phyloP scores from a whole-genome alignment of 2,888 invertebrate species.

The Heliconius cydno region DNA sequence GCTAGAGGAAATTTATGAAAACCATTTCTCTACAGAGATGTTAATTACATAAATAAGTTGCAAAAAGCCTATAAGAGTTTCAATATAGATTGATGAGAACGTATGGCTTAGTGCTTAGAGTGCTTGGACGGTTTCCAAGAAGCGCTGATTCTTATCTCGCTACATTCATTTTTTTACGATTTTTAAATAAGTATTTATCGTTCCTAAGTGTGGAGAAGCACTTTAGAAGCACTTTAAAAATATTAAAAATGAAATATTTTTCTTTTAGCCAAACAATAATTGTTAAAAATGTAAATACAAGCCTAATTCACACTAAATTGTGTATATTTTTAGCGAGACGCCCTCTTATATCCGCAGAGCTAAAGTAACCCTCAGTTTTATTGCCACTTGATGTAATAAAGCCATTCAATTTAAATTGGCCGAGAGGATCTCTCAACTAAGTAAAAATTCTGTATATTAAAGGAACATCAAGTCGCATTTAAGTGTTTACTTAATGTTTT shows the following conservation, averaged over 20 bases:
- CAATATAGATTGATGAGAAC: too few species aligned
- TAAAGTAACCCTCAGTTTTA: slow-evolving; percentile 21
- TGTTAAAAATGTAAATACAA: neutral
- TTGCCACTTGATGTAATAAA: slow-evolving; percentile 26
- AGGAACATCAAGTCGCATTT: slow-evolving; percentile 12
- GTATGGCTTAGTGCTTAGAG: too few species aligned
- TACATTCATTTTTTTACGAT: too few species aligned
- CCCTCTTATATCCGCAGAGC: slow-evolving; percentile 9
- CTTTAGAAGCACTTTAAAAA: too few species aligned
- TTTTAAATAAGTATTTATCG: too few species aligned
- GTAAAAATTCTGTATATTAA: slow-evolving; percentile 18
- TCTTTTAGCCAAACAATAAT: neutral
- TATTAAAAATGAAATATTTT: neutral
- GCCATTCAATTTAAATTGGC: slow-evolving; percentile 28
- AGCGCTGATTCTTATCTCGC: too few species aligned
- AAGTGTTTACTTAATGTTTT: slow-evolving; percentile 1
- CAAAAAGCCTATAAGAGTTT: too few species aligned
- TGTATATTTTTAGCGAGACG: slow-evolving; percentile 20
- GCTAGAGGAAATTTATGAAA: too few species aligned
- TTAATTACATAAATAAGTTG: too few species aligned
- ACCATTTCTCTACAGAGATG: too few species aligned
- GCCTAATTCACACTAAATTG: neutral
- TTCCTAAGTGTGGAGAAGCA: too few species aligned
- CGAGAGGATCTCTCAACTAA: slow-evolving; percentile 21
- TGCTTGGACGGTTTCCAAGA: too few species aligned